Evolutionary conservation across 2,113 vertebrate genomes (phyloP).

Genomic region (Osmerus mordax): DNA sequence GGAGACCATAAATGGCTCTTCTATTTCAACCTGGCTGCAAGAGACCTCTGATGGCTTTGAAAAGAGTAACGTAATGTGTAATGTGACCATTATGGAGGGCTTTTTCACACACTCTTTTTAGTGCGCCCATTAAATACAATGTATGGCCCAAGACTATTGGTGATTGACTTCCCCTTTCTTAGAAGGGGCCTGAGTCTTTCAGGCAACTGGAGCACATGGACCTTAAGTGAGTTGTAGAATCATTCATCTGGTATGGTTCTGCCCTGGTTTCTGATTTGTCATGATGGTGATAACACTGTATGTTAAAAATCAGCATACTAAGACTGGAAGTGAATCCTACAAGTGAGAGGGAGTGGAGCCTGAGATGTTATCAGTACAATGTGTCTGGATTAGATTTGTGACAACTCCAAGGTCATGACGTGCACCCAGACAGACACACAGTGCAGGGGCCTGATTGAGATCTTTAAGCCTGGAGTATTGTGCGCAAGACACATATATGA

Average conservation of each 20-base stretch:
- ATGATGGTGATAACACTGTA: constrained; percentile 56
- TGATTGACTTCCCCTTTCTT: neutral
- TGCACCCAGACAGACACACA: constrained; percentile 1
- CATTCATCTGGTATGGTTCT: constrained; percentile 36
- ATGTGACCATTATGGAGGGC: no score
- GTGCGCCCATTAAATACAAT: no score
- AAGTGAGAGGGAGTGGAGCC: constrained; percentile 44
- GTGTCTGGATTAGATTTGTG: constrained; percentile 49
- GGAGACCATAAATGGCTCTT: no score
- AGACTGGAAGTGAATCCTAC: constrained; percentile 61
- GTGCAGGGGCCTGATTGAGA: constrained; percentile 52
- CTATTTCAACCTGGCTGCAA: no score
- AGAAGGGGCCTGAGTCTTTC: neutral
- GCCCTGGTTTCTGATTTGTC: constrained; percentile 41
- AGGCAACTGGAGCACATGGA: constrained; percentile 16
- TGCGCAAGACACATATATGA: constrained; percentile 46
- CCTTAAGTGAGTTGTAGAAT: constrained; percentile 24
- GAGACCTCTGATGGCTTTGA: no score
- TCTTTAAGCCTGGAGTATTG: constrained; percentile 44
- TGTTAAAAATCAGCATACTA: constrained; percentile 50
- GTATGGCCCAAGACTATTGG: neutral
- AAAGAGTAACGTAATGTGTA: no score
- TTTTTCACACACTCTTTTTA: no score
- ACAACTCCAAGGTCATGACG: constrained; percentile 50
- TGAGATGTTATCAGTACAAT: constrained; percentile 52